Base-by-base conservation (phyloP, 2,113 vertebrate species). In the Larimichthys polyactis region DNA sequence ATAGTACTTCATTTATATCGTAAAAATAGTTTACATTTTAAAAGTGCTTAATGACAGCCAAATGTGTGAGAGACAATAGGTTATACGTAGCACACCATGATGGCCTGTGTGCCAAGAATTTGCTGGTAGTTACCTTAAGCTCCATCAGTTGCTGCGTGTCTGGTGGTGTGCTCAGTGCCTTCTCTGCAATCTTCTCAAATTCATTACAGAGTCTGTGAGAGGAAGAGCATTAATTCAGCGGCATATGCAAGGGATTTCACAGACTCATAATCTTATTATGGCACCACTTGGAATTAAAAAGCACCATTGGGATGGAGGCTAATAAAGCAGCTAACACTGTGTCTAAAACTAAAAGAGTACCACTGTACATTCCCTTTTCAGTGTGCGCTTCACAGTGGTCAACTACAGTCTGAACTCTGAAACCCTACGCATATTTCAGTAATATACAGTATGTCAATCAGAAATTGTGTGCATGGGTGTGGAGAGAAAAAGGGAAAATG, bases 101-200 rank as follows among this genome's bases (percentile, higher is more conserved):
- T 32, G 17, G 4, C 60, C 3, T 70, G n/a, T 52, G 29, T 10
- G 43, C 58, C 63, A 71, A 40, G 2, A 49, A 24, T 64, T 44
- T n/a, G 14, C 17, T 40, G 22, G 40, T 2, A 3, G 52, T 71
- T 95, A 98, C 97, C 96, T 96, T 96, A 83, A 97, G 93, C 73
- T 96, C 95, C 95, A 97, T 96, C n/a, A 98, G 93, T 22, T 94
- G 94, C 22, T 97, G 93, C 17, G 96, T 98, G 85, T 96, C 96
- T 59, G 92, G 86, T 3, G 97, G 97, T 5, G 94, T 95, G 75
- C 91, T 95, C 72, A 97, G 93, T 43, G 96, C 96, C 85, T 94
- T 97, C 78, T 96, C 96, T 63, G 97, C 92, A 91, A 99, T 97
- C 83, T 69, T 95, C 86, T 97, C 95, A 96, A 96, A 97, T 71